phyloP scores from a whole-genome alignment of 2,888 invertebrate species.

The Sarcophaga rosellei region DNA sequence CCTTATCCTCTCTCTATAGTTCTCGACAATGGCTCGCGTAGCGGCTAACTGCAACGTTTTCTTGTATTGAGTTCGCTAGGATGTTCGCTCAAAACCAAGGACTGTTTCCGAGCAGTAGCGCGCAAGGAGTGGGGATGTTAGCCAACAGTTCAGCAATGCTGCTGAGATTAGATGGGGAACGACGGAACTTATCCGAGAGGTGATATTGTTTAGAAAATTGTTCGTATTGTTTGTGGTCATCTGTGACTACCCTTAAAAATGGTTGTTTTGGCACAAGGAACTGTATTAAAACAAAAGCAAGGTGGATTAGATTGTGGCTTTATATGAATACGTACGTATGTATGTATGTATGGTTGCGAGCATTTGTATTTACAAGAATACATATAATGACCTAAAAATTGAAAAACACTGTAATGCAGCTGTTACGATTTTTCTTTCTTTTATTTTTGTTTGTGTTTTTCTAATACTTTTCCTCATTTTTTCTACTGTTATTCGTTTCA shows the following conservation, averaged over 20 bases:
- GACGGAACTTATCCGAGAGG: too few relatives aligned
- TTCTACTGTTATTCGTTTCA: conserved; percentile 29
- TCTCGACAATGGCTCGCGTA: too few relatives aligned
- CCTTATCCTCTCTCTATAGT: too few relatives aligned
- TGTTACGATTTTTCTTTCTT: conserved; percentile 52
- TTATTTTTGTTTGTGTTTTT: too few relatives aligned
- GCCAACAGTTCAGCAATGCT: too few relatives aligned
- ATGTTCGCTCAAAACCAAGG: too few relatives aligned
- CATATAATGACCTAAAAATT: conserved; percentile 62
- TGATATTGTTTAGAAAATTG: not conserved
- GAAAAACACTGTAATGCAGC: conserved; percentile 64
- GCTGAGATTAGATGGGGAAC: too few relatives aligned
- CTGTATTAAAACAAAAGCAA: conserved; percentile 56
- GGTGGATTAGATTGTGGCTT: conserved; percentile 51
- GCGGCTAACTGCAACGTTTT: too few relatives aligned
- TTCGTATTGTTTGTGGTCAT: not conserved
- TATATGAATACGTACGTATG: not conserved
- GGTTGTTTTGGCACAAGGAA: conserved; percentile 36
- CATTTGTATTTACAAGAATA: not conserved
- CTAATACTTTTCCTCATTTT: conserved; percentile 13
- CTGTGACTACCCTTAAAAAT: conserved; percentile 38
- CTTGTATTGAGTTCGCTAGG: too few relatives aligned
- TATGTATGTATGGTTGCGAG: not conserved
- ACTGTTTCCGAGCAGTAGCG: too few relatives aligned
- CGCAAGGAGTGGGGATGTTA: too few relatives aligned